A percentile compares a stretch with the other conserved stretches of the same genome.
phyloP scores from a whole-genome alignment of 2,113 vertebrate genomes.

The Neogale vison region DNA sequence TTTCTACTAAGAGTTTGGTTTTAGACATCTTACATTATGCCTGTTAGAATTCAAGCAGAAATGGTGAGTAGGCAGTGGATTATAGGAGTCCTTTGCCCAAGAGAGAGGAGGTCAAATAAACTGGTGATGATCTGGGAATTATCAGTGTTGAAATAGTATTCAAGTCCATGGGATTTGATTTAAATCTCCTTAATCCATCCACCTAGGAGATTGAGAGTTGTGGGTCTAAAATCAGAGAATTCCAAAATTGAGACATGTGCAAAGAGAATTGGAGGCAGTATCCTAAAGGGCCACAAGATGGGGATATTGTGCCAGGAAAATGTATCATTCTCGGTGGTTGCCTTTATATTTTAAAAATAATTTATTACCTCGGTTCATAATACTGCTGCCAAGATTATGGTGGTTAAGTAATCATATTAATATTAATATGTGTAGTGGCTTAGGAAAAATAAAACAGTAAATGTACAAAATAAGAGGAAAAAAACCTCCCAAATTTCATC shows the following conservation, averaged over 20 bases:
- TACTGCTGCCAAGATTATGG: not conserved
- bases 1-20: constrained; percentile 17
- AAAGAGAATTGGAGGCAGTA: not conserved
- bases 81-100: not conserved
- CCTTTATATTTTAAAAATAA: constrained; percentile 5
- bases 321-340: not conserved
- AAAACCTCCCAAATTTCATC: not conserved
- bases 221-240: not conserved
- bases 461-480: not conserved
- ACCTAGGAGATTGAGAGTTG: not conserved
- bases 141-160: not conserved
- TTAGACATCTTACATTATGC: not conserved
- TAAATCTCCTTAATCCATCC: not conserved
- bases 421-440: not conserved
- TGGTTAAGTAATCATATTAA: constrained; percentile 1
- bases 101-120: not conserved
- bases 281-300: constrained; percentile 52
- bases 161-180: not conserved
- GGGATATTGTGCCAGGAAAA: constrained; percentile 3
- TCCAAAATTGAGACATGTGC: not conserved
- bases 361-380: constrained; percentile 31
- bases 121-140: not conserved
- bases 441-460: not conserved
- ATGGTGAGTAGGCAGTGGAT: not conserved
- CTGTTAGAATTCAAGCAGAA: constrained; percentile 4